These are phyloP conservation scores for Steinernema scapterisci DNA, from an alignment of 2,888 invertebrate genomes.

Conservation along the genomic window DNA sequence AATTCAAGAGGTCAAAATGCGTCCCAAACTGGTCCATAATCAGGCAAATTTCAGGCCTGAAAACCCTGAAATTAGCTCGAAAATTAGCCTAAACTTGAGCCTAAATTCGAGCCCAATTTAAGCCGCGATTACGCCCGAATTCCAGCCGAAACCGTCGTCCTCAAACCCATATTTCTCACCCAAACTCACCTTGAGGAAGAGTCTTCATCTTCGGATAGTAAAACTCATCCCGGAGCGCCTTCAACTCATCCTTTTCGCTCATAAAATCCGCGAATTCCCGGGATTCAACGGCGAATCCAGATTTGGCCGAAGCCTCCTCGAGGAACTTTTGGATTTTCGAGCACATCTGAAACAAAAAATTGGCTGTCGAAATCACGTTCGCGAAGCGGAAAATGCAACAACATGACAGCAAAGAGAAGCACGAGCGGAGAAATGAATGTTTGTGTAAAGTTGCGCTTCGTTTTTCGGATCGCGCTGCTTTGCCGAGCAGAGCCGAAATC, in stretches of 20 bases:
- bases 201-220: slow-evolving; percentile 56
- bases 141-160: background rate
- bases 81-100: too few relatives aligned
- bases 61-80: too few relatives aligned
- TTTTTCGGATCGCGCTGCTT: too few relatives aligned
- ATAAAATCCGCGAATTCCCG: slow-evolving; percentile 14
- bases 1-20: slow-evolving; percentile 31
- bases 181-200: slow-evolving; percentile 62
- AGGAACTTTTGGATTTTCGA: slow-evolving; percentile 15
- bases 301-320: background rate
- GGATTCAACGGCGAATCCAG: slow-evolving; percentile 5
- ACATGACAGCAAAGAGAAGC: background rate
- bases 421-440: background rate
- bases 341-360: slow-evolving; percentile 12
- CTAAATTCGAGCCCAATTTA: too few relatives aligned
- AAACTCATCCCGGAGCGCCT: slow-evolving; percentile 54
- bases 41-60: too few relatives aligned
- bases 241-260: slow-evolving; percentile 46
- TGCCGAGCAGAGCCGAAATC: too few relatives aligned
- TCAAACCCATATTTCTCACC: too few relatives aligned
- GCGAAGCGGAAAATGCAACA: background rate
- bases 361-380: background rate
- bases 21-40: too few relatives aligned
- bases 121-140: too few relatives aligned
- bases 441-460: too few relatives aligned